Conservation (phyloP, 2,797 vertebrate genomes). For the Mus minutoides region DNA sequence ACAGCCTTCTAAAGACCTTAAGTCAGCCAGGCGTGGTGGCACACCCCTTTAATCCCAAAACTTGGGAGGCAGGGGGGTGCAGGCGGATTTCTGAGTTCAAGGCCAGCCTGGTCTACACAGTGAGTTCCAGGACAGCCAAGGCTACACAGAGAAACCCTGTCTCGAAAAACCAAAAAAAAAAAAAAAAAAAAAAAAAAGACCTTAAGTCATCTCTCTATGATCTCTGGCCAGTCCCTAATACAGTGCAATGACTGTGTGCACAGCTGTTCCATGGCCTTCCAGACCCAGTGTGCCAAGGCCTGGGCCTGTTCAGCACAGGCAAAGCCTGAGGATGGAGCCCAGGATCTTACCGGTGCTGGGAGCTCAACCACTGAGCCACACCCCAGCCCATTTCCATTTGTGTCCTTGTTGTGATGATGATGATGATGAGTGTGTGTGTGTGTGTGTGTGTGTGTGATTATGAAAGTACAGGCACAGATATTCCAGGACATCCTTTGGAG, state of each 20-base stretch:
- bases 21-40: not conserved
- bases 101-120: no score
- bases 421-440: not conserved
- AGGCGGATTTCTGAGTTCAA: not conserved
- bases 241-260: not conserved
- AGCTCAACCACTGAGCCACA: not conserved
- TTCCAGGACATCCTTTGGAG: not conserved
- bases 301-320: not conserved
- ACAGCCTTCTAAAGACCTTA: no score
- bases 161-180: no score
- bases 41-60: not conserved
- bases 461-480: no score
- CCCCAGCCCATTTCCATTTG: not conserved
- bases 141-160: no score
- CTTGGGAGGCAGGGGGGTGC: not conserved
- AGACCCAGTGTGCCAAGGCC: no score
- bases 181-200: no score
- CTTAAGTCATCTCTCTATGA: not conserved
- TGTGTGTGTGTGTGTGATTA: not conserved
- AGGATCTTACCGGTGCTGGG: not conserved
- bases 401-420: not conserved
- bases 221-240: not conserved
- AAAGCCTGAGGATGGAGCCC: not conserved
- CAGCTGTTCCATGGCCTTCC: not conserved
- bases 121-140: no score